phyloP scores from a whole-genome alignment of 1,140 invertebrate genomes.

The Ladona fulva region DNA sequence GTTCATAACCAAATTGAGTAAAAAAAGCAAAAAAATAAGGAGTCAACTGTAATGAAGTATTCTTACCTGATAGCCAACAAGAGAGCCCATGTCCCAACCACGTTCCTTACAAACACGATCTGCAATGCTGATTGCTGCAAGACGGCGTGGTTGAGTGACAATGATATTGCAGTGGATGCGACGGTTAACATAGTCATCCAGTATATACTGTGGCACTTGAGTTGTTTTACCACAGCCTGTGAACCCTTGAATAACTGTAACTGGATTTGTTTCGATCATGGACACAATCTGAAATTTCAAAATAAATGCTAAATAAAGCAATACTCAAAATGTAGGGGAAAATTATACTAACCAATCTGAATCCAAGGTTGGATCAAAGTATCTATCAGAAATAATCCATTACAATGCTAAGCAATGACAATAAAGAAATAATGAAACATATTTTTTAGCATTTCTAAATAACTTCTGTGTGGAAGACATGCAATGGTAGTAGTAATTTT shows the following conservation, averaged over 20 bases:
- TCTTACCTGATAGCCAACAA: slow-evolving; percentile 74
- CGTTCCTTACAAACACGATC: slow-evolving; percentile 68
- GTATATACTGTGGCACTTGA: slow-evolving; percentile 79
- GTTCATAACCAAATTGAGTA: too few relatives aligned
- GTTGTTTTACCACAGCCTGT: slow-evolving; percentile 77
- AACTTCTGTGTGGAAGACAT: too few relatives aligned
- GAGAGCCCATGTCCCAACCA: slow-evolving; percentile 59
- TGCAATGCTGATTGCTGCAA: slow-evolving; percentile 76
- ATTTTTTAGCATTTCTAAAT: too few relatives aligned
- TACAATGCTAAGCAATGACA: too few relatives aligned
- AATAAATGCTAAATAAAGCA: background rate
- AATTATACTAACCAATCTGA: too few relatives aligned
- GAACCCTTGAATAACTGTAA: slow-evolving; percentile 77
- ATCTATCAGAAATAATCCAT: too few relatives aligned
- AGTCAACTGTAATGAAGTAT: too few relatives aligned
- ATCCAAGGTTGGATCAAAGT: too few relatives aligned
- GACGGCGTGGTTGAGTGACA: slow-evolving; percentile 77
- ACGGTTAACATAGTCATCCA: slow-evolving; percentile 55
- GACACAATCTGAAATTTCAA: slow-evolving; percentile 42
- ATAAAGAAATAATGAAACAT: too few relatives aligned
- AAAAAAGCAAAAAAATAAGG: too few relatives aligned
- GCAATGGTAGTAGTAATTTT: too few relatives aligned
- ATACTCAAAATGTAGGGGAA: too few relatives aligned
- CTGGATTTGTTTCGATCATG: slow-evolving; percentile 53
- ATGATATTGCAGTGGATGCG: slow-evolving; percentile 62